Conservation (phyloP, 2,113 vertebrate species). For the Podarcis muralis region DNA sequence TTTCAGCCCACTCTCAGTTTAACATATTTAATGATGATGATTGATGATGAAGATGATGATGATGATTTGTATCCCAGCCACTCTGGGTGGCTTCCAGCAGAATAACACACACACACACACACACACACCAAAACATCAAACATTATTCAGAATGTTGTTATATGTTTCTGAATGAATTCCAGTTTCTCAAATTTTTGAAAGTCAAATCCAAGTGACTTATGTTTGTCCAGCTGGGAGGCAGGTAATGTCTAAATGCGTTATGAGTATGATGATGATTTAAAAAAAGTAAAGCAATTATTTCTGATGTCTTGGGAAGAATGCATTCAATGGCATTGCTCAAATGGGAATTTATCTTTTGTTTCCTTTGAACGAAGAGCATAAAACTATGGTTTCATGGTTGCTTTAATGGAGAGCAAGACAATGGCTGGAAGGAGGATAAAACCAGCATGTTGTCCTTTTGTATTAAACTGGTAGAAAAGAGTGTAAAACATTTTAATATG, state of each 20-base stretch:
- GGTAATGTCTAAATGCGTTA: background rate
- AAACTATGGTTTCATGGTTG: background rate
- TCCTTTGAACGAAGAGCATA: background rate
- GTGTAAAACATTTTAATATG: constrained; percentile 31
- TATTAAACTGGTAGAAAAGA: background rate
- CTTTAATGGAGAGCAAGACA: constrained; percentile 31
- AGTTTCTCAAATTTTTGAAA: constrained; percentile 2
- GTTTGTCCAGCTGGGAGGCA: background rate
- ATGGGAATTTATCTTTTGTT: constrained; percentile 6
- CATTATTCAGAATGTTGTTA: background rate
- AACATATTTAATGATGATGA: too few species aligned
- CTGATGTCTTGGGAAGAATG: background rate
- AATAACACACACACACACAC: too few species aligned
- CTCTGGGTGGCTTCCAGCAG: too few species aligned
- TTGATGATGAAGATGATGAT: too few species aligned
- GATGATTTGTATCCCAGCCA: too few species aligned
- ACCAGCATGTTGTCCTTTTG: background rate
- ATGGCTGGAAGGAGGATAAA: constrained; percentile 4
- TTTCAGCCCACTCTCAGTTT: background rate
- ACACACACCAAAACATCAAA: too few species aligned
- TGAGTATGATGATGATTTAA: background rate
- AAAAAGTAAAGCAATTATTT: background rate
- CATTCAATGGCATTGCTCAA: background rate
- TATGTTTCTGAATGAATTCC: background rate
- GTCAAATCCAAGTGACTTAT: background rate